phyloP scores from a whole-genome alignment of 1,140 invertebrate species.

The Sinella curviseta region DNA sequence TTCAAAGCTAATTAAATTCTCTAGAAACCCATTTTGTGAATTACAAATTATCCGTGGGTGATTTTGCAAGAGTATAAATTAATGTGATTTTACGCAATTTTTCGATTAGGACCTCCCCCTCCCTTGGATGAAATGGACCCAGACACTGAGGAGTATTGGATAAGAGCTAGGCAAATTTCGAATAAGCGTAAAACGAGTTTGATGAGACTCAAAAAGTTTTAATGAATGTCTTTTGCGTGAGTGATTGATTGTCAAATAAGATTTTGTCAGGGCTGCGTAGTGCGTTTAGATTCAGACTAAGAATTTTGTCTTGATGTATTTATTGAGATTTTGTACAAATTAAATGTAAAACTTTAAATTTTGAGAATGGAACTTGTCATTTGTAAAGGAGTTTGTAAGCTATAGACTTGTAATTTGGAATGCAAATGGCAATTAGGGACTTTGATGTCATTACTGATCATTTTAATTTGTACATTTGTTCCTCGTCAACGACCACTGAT shows the following conservation, averaged over 20 bases:
- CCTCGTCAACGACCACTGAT: not conserved
- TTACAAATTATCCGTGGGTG: not conserved
- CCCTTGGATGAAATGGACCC: slow-evolving; percentile 75
- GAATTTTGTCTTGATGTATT: not conserved
- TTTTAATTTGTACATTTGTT: not conserved
- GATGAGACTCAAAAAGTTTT: slow-evolving; percentile 60
- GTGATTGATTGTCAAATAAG: not conserved
- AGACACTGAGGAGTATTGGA: slow-evolving; percentile 78
- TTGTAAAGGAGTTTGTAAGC: no score
- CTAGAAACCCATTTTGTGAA: not conserved
- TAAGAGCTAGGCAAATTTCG: slow-evolving; percentile 63
- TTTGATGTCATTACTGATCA: not conserved
- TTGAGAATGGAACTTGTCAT: no score
- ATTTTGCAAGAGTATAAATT: no score
- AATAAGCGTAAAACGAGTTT: slow-evolving; percentile 65
- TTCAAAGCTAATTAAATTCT: not conserved
- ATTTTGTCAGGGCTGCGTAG: no score
- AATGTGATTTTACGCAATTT: not conserved
- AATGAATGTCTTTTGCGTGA: slow-evolving; percentile 1
- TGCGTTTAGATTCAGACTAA: not conserved
- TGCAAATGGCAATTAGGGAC: no score
- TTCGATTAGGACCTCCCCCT: slow-evolving; percentile 57
- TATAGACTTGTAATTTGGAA: no score
- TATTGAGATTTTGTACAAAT: no score
- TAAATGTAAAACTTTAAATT: no score